Evolutionary conservation across 2,888 invertebrate genomes (phyloP), one percentile per base, ranked within the genome.

Genomic region (Acleris holmiana): DNA sequence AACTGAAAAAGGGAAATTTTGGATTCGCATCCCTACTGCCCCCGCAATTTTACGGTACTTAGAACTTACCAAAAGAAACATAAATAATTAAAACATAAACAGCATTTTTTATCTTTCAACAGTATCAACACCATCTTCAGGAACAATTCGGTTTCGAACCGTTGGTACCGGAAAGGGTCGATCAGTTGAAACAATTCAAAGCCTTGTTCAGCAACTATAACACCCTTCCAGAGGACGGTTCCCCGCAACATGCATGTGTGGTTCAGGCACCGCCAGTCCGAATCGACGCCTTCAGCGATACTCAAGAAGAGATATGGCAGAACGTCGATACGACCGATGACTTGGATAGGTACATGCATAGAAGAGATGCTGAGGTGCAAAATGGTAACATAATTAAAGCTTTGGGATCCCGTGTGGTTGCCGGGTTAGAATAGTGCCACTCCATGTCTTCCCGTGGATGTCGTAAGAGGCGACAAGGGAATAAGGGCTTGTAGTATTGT

Each of bases 321-420:
- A 78, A 72, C 57, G 67, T 87, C 19, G 79, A 87, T 10, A 78
- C 76, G 40, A 56, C 71, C 17, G 78, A 79, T 2, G 83, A 88
- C 4, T 71, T 85, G 56, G 83, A 86, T 15, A 70, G 74, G 23
- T 73, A 67, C 41, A 68, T 79, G 17, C 7, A 19, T 18, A 40
- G 40, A 15, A 49, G 13, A 17, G 10, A 49, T 21, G 17, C 48
- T 10, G 44, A 23, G 44, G 23, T 41, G 17, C 55, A 44, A 17
- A 44, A 23, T n/a, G 55, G 55, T 55, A 23, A 55, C 6, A 17
- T 6, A 17, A 54, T 40, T 53, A 18, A 29, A 10, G 13, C 7
- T 10, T n/a, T 18, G 2, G 3, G 2, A 29, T 29, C 13, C 10
- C 29, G n/a, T n/a, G n/a, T n/a, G n/a, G n/a, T n/a, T n/a, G n/a